Evolutionary conservation across 2,797 vertebrate genomes (phyloP), one percentile per base, ranked within the genome.

Genomic region (Pangasius krempfi): DNA sequence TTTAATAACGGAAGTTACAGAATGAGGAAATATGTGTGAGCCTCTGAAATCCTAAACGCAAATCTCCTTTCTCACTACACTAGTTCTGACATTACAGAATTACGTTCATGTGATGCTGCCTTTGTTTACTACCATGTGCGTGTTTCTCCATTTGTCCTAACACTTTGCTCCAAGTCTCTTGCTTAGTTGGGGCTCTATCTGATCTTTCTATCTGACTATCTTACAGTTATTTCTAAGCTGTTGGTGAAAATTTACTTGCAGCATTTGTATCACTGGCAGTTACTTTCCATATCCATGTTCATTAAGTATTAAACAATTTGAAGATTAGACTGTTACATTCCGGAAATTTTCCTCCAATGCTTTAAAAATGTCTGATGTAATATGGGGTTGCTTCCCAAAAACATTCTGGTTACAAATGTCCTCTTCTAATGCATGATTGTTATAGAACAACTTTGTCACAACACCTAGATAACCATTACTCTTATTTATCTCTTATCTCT

Each of bases 1-100:
- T 84, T 30, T 5, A 50, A 40, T 18, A 75, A 75, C 22, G 25
- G 68, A 86, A 86, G 84, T 73, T 86, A 58, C 33, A 60, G 52
- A 73, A 73, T 75, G 52, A 14, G 68, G 68, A 86, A 86, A 73
- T 86, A 60, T 72, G 5, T 54, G 10, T 40, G 44, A 72, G 52
- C 7, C 12, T 27, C 30, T 72, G 30, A 58, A 73, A 75, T 84
- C 60, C 14, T 52, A 64, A 70, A 47, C 8, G 10, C 25, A 70
- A 56, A 73, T 27, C 22, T 16, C 1, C 6, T 58, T 72, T 68
- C 27, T 84, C 9, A 22, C 18, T 33, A 9, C n/a, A n/a, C 6
- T 47, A 40, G 22, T 27, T 83, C 27, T 44, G 5, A 83, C 47
- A 2, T 83, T 62, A 44, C 60, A 66, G 81, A 66, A 64, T 50